Evolutionary conservation across 1,140 invertebrate species (phyloP).

Genomic region (Rhagoletis pomonella): DNA sequence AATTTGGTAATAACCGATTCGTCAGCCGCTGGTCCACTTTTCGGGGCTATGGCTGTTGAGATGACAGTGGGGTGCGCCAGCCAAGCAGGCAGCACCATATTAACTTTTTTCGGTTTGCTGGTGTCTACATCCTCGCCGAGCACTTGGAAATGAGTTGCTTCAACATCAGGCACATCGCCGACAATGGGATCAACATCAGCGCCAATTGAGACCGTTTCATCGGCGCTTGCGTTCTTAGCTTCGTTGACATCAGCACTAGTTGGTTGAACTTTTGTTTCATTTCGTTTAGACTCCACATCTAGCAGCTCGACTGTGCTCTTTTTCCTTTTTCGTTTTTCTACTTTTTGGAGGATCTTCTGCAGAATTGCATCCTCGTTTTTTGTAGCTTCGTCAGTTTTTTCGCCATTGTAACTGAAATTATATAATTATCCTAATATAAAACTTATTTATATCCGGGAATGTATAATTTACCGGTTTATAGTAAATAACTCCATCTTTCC

Average conservation of each 20-base stretch:
- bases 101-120: constrained; percentile 77
- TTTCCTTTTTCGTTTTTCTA: constrained; percentile 66
- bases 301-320: constrained; percentile 52
- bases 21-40: constrained; percentile 79
- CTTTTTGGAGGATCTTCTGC: constrained; percentile 76
- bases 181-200: constrained; percentile 43
- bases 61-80: constrained; percentile 86
- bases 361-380: constrained; percentile 77
- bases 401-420: constrained; percentile 23
- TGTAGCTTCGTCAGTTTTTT: constrained; percentile 54
- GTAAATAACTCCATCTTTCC: constrained; percentile 72
- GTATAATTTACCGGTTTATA: constrained; percentile 66
- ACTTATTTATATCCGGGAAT: background rate
- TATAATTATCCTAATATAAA: background rate
- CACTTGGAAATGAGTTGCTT: constrained; percentile 74
- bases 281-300: constrained; percentile 10
- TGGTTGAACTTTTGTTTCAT: background rate
- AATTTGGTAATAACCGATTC: constrained; percentile 76
- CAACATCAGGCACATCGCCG: constrained; percentile 36
- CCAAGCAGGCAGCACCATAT: constrained; percentile 90
- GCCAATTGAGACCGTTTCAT: constrained; percentile 43
- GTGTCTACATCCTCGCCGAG: constrained; percentile 75
- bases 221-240: constrained; percentile 3
- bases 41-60: constrained; percentile 76
- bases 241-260: background rate